Evolutionary conservation across 2,888 invertebrate genomes (phyloP).

Genomic region (Acrobasis repandana): DNA sequence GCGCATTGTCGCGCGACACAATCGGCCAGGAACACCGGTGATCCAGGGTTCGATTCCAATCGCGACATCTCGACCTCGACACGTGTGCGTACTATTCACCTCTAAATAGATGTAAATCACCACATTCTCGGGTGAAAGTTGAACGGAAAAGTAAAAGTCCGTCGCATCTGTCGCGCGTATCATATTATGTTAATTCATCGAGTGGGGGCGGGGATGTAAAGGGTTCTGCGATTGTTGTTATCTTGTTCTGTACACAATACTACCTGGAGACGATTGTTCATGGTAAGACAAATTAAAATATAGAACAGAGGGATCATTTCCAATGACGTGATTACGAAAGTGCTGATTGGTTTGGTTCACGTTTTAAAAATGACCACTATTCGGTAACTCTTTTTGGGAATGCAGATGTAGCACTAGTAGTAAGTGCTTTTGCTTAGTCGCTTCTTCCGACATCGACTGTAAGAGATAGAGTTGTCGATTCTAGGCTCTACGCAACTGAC

Average conservation of each 20-base stretch:
- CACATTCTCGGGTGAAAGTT: constrained; percentile 78
- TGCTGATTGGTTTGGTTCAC: too few species aligned
- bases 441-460: too few species aligned
- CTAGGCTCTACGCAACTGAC: too few species aligned
- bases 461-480: too few species aligned
- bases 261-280: constrained; percentile 52
- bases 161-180: constrained; percentile 65
- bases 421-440: too few species aligned
- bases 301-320: not conserved
- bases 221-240: constrained; percentile 65
- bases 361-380: too few species aligned
- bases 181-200: constrained; percentile 66
- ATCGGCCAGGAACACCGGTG: constrained; percentile 59
- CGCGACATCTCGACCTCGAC: constrained; percentile 39
- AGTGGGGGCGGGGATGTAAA: constrained; percentile 48
- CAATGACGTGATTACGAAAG: too few species aligned
- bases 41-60: constrained; percentile 48
- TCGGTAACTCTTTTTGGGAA: too few species aligned
- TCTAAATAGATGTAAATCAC: constrained; percentile 69
- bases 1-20: constrained; percentile 61
- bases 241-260: constrained; percentile 58
- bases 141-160: constrained; percentile 79
- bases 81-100: constrained; percentile 39
- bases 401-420: too few species aligned
- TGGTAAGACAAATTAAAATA: constrained; percentile 16